A percentile compares a stretch with the other conserved stretches of the same genome.
These are phyloP conservation scores for Elymnias hypermnestra DNA, from an alignment of 1,140 invertebrate genomes.

Conservation along the genomic window DNA sequence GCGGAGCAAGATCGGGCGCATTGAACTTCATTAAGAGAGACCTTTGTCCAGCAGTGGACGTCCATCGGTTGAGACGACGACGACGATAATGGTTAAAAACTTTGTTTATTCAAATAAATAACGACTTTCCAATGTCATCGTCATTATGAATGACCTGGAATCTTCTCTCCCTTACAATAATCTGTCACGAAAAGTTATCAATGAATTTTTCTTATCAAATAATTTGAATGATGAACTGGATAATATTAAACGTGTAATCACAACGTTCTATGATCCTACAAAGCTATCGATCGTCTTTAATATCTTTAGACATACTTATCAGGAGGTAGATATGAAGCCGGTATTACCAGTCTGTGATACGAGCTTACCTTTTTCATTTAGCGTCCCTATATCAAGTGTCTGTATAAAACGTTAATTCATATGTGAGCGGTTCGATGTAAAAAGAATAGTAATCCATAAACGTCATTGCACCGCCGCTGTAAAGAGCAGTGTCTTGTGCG, in stretches of 20 bases:
- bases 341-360: constrained; percentile 16
- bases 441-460: constrained; percentile 17
- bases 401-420: constrained; percentile 20
- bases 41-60: too few species aligned
- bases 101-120: too few species aligned
- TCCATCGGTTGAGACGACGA: too few species aligned
- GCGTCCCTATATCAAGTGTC: constrained; percentile 10
- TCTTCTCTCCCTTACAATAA: too few species aligned
- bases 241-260: not conserved
- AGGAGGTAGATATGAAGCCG: constrained; percentile 13
- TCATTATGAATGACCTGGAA: too few species aligned
- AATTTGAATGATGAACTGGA: not conserved
- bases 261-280: not conserved
- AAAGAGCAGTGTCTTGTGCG: constrained; percentile 13
- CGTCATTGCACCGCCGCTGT: constrained; percentile 13
- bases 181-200: not conserved
- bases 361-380: constrained; percentile 20
- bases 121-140: too few species aligned
- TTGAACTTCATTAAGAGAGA: too few species aligned
- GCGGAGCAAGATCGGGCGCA: too few species aligned
- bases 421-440: constrained; percentile 14
- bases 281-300: constrained; percentile 12
- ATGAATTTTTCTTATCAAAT: not conserved
- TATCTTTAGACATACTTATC: constrained; percentile 18
- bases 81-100: too few species aligned